Percentiles rank a stretch among this genome's conserved stretches.
These are phyloP conservation scores for Pentalonia nigronervosa DNA, from an alignment of 1,140 invertebrate species.

Conservation along the genomic window DNA sequence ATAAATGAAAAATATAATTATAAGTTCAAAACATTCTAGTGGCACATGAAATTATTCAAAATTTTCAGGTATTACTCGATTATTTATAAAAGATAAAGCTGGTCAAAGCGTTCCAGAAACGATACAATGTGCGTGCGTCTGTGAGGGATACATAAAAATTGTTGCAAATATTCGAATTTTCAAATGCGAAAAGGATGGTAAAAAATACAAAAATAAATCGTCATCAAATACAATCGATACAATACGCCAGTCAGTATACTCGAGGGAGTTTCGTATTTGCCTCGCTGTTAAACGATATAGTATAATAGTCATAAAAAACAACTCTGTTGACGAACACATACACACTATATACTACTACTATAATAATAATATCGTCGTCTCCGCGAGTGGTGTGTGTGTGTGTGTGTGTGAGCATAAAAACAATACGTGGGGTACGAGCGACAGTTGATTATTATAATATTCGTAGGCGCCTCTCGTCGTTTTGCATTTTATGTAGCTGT, in stretches of 20 bases:
- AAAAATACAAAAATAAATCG: neutral
- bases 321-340: neutral
- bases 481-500: slow-evolving; percentile 30
- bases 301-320: neutral
- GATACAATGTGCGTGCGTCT: neutral
- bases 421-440: neutral
- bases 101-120: neutral
- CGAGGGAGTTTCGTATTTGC: neutral
- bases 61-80: neutral
- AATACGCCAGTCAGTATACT: neutral
- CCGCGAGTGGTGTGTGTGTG: neutral
- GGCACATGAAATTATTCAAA: neutral
- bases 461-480: slow-evolving; percentile 43
- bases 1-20: neutral
- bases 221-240: neutral
- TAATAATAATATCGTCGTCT: neutral
- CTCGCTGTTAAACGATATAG: neutral
- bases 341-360: neutral
- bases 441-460: slow-evolving; percentile 34
- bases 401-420: neutral
- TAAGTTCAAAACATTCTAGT: neutral
- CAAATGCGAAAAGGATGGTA: neutral
- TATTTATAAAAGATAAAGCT: neutral
- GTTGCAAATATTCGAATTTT: neutral
- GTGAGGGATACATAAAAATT: neutral